Evolutionary conservation across 2,113 vertebrate species (phyloP).

Genomic region (Lucifuga dentata): DNA sequence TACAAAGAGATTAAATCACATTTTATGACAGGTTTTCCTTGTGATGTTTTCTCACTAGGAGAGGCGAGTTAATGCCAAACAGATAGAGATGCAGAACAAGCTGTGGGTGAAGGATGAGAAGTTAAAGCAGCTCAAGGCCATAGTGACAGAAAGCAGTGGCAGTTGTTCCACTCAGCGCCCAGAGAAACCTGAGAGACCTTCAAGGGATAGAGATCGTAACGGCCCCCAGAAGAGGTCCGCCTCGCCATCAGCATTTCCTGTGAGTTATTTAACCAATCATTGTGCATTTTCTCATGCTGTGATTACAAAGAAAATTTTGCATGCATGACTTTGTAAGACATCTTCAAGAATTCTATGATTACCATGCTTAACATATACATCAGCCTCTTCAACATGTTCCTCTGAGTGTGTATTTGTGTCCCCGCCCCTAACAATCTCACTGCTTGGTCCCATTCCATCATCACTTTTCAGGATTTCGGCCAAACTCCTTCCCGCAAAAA

Average conservation of each 20-base stretch:
- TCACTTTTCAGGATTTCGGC: slow-evolving; percentile 67
- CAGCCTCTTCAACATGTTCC: neutral
- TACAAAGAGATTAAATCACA: too few species aligned
- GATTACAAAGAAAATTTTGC: slow-evolving; percentile 28
- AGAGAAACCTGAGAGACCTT: slow-evolving; percentile 83
- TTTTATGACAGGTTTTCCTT: too few species aligned
- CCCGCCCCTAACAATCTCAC: slow-evolving; percentile 45
- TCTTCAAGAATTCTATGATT: neutral
- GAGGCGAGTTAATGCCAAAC: slow-evolving; percentile 93
- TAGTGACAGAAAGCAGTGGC: slow-evolving; percentile 88
- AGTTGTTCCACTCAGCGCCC: slow-evolving; percentile 66
- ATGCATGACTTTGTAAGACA: slow-evolving; percentile 35
- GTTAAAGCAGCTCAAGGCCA: slow-evolving; percentile 97
- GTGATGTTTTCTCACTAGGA: slow-evolving; percentile 78
- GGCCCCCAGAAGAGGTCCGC: slow-evolving; percentile 79
- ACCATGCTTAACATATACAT: neutral
- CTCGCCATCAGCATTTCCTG: slow-evolving; percentile 86
- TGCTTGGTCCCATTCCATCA: slow-evolving; percentile 48
- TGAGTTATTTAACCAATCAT: slow-evolving; percentile 74
- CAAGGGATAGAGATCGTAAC: slow-evolving; percentile 86
- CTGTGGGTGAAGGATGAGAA: slow-evolving; percentile 99
- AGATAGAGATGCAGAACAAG: slow-evolving; percentile 98
- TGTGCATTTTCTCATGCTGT: neutral
- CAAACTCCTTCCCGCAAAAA: slow-evolving; percentile 60
- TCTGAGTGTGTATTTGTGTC: slow-evolving; percentile 32